Conservation (phyloP, 2,888 invertebrate genomes). For the Prostheceraeus crozeri region DNA sequence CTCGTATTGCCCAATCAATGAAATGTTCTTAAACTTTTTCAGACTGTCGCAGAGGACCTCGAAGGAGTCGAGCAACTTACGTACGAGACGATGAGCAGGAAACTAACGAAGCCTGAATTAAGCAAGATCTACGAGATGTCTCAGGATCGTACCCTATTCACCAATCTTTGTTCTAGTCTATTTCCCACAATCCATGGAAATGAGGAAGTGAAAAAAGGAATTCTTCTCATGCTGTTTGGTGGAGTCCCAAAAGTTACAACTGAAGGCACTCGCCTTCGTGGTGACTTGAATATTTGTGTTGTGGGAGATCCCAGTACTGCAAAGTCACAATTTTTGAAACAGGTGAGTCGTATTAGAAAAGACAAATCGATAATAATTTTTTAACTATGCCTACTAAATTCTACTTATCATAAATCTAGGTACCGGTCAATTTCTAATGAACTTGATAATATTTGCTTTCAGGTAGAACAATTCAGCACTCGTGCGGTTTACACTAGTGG, state of each 20-base stretch:
- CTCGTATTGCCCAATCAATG: too few species aligned
- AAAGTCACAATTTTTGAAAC: conserved; percentile 89
- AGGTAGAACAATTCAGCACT: conserved; percentile 79
- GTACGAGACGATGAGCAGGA: conserved; percentile 80
- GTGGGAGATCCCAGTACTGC: conserved; percentile 98
- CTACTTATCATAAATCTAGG: too few species aligned
- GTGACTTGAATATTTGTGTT: conserved; percentile 92
- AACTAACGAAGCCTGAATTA: conserved; percentile 74
- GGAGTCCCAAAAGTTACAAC: conserved; percentile 87
- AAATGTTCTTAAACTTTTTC: too few species aligned
- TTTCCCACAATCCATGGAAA: conserved; percentile 95
- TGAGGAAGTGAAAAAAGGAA: conserved; percentile 80
- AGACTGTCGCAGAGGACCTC: conserved; percentile 22
- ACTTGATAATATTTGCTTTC: conserved; percentile 40
- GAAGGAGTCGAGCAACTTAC: conserved; percentile 74
- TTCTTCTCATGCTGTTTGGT: conserved; percentile 88
- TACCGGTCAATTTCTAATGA: not conserved
- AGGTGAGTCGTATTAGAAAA: too few species aligned
- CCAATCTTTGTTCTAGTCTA: conserved; percentile 77
- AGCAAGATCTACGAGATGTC: conserved; percentile 92
- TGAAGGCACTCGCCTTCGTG: conserved; percentile 82
- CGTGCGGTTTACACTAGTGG: conserved; percentile 96
- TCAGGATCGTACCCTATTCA: conserved; percentile 77
- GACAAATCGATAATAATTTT: too few species aligned
- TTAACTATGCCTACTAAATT: not conserved